These are phyloP conservation scores for Tauraco hartlaubi DNA, from an alignment of 2,797 vertebrate genomes.

Conservation along the genomic window DNA sequence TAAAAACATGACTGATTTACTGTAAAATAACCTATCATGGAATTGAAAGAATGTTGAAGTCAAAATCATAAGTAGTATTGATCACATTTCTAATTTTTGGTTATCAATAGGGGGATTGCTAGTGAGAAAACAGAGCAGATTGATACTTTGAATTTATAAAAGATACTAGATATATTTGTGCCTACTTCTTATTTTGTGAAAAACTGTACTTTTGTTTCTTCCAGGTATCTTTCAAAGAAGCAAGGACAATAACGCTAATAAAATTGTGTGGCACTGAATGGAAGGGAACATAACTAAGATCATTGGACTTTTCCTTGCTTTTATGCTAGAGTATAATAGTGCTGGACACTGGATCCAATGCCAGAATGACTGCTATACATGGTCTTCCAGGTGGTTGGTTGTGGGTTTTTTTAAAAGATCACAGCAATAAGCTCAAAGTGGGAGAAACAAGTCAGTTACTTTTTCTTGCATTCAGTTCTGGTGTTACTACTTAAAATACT, in stretches of 20 bases:
- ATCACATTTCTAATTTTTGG: neutral
- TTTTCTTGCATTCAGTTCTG: slow-evolving; percentile 64
- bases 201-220: slow-evolving; percentile 61
- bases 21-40: neutral
- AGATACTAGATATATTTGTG: neutral
- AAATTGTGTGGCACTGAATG: slow-evolving; percentile 49
- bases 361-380: slow-evolving; percentile 79
- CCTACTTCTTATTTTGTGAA: neutral
- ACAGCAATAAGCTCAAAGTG: slow-evolving; percentile 78
- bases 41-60: neutral
- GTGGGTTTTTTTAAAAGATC: slow-evolving; percentile 70
- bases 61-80: neutral
- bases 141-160: neutral
- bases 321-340: slow-evolving; percentile 79
- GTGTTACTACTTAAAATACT: slow-evolving; percentile 69
- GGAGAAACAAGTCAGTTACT: slow-evolving; percentile 58
- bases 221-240: slow-evolving; percentile 96
- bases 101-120: neutral
- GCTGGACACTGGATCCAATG: slow-evolving; percentile 82
- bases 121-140: neutral
- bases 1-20: neutral
- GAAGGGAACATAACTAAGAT: slow-evolving; percentile 74
- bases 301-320: slow-evolving; percentile 76
- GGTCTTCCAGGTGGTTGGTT: slow-evolving; percentile 81
- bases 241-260: slow-evolving; percentile 87